phyloP scores from a whole-genome alignment of 2,113 vertebrate genomes.

The Neotoma lepida region DNA sequence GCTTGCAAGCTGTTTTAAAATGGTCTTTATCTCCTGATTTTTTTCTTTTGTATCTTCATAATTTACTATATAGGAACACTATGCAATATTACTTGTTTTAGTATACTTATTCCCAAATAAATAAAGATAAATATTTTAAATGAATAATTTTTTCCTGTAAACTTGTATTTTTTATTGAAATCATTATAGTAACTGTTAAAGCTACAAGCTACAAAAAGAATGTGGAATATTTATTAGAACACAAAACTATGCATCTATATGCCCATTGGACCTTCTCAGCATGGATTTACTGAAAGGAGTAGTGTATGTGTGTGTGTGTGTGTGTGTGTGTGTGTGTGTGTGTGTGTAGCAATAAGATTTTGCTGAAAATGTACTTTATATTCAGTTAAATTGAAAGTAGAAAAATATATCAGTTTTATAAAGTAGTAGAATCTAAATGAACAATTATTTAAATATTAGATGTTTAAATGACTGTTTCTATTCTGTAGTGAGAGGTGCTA shows the following conservation, averaged over 20 bases:
- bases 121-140: background rate
- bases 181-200: background rate
- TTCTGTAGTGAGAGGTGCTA: background rate
- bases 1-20: background rate
- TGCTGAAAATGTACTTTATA: background rate
- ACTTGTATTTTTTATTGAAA: background rate
- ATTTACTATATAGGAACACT: background rate
- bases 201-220: background rate
- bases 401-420: background rate
- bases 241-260: background rate
- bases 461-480: background rate
- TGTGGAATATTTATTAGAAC: background rate
- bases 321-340: too few relatives aligned
- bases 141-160: background rate
- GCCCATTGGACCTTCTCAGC: background rate
- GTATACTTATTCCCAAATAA: background rate
- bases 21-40: background rate
- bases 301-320: background rate
- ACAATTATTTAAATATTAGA: background rate
- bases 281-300: background rate
- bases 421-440: background rate
- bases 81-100: background rate
- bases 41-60: background rate
- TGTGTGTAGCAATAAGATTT: background rate
- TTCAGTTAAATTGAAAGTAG: background rate